phyloP scores from a whole-genome alignment of 1,140 invertebrate genomes.

The Bombus pyrosoma region DNA sequence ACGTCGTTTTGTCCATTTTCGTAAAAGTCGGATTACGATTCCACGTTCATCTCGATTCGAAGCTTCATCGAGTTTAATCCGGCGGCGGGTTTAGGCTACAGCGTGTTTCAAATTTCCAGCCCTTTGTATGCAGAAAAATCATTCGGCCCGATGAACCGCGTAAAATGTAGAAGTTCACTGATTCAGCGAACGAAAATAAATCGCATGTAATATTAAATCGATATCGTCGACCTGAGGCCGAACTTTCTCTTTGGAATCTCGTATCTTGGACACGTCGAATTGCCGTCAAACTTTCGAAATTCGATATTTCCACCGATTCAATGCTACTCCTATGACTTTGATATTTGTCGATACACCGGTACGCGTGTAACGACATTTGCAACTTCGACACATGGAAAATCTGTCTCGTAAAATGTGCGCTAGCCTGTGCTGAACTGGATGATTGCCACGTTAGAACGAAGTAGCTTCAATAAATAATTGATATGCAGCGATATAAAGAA shows the following conservation, averaged over 20 bases:
- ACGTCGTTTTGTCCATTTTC: neutral
- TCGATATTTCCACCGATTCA: neutral
- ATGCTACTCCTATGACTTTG: neutral
- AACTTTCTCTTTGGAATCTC: neutral
- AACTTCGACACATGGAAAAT: neutral
- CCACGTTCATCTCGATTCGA: neutral
- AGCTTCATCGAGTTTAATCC: neutral
- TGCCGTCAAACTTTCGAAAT: neutral
- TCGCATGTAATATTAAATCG: neutral
- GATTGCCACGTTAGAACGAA: no score
- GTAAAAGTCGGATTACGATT: neutral
- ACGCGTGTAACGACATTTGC: neutral
- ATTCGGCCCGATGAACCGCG: constrained; percentile 13
- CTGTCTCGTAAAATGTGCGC: neutral
- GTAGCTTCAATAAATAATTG: no score
- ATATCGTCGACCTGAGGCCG: neutral
- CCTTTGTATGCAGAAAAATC: constrained; percentile 13
- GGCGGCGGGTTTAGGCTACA: neutral
- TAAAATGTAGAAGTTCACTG: neutral
- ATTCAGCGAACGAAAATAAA: constrained; percentile 25
- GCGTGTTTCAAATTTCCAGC: constrained; percentile 9
- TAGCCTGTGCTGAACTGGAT: no score
- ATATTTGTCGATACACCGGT: neutral
- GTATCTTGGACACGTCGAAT: no score
- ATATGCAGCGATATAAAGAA: no score